Conservation (phyloP, 2,797 vertebrate species). For the Sebastes hubbsi region DNA sequence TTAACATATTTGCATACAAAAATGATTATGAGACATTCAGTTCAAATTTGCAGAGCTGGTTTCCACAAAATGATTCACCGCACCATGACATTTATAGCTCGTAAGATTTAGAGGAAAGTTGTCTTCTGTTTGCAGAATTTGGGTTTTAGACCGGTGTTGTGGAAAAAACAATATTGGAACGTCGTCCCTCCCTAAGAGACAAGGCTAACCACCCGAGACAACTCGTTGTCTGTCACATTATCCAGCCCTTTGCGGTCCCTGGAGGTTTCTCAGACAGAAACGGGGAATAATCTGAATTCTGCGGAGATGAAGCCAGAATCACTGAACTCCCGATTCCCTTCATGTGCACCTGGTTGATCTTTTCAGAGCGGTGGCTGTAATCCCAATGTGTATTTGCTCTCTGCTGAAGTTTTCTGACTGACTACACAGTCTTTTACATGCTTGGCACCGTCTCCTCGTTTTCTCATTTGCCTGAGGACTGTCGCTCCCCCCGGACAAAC, state of each 20-base stretch:
- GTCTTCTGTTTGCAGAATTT: not conserved
- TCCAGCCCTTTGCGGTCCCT: slow-evolving; percentile 17
- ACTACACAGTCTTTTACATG: slow-evolving; percentile 29
- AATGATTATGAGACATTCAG: not conserved
- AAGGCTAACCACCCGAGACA: slow-evolving; percentile 26
- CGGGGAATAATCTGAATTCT: slow-evolving; percentile 31
- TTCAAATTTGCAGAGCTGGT: not conserved
- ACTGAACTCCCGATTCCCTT: slow-evolving; percentile 14
- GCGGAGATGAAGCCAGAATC: slow-evolving; percentile 20
- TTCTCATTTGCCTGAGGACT: slow-evolving; percentile 40
- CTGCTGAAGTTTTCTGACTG: slow-evolving; percentile 18
- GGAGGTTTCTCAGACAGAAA: slow-evolving; percentile 31
- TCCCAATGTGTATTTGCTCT: slow-evolving; percentile 45
- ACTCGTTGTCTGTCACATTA: slow-evolving; percentile 39
- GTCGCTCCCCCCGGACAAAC: slow-evolving; percentile 35
- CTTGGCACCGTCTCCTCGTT: slow-evolving; percentile 3
- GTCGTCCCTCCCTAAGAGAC: slow-evolving; percentile 3
- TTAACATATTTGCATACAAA: not conserved
- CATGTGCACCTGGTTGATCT: slow-evolving; percentile 35
- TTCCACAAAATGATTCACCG: not conserved
- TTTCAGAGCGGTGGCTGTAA: slow-evolving; percentile 31
- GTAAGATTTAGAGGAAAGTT: not conserved
- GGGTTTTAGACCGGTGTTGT: not conserved
- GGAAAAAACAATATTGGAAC: slow-evolving; percentile 18
- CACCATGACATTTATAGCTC: not conserved